Base-by-base conservation (phyloP, 2,888 invertebrate species). In the Empis livida region DNA sequence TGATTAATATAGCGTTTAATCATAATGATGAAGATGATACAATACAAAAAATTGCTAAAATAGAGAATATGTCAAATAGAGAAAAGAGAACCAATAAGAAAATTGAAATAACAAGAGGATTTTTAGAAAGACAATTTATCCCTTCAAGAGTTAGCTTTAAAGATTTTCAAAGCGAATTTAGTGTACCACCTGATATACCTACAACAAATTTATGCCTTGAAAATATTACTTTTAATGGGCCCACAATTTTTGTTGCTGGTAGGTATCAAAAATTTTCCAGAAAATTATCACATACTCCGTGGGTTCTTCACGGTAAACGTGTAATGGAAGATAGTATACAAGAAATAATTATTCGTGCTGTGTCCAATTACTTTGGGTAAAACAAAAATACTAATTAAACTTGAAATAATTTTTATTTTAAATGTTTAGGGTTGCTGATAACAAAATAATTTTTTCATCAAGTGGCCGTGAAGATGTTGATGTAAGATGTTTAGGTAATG, bases 391-490 rank as follows among this genome's bases (percentile, higher is more conserved):
- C 9, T 8, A 32, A 10, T 32, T 32, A 9, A 3, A 5, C 32
- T 32, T 32, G 9, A 3, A 13, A 32, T 5, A 32, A 32, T 8
- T 32, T 32, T 5, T 3, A 5, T 32, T 35, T 35, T 2, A 4
- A 35, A 35, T 35, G n/a, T 54, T 10, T 44, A 62, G 61, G 10
- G 60, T 60, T 6, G 54, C 57, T 1, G 52, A 53, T 2, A 54
- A 59, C 2, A 64, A 62, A 27, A 68, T 80, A n/a, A 85, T 84
- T 61, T 91, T 96, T 70, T 79, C 87, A 55, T 80, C 94, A 3
- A 93, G 95, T 45, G 96, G 97, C 0, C 74, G 99, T 37, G 97
- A 99, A 71, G 99, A 99, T 71, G 90, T 95, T 1, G 99, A 99
- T 71, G 97, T 97, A 0, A 74, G 94, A 49, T 96, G 91, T 70